Evolutionary conservation across 2,113 vertebrate genomes (phyloP), one percentile per base, ranked within the genome.

Genomic region (Phylloscopus trochiloides): DNA sequence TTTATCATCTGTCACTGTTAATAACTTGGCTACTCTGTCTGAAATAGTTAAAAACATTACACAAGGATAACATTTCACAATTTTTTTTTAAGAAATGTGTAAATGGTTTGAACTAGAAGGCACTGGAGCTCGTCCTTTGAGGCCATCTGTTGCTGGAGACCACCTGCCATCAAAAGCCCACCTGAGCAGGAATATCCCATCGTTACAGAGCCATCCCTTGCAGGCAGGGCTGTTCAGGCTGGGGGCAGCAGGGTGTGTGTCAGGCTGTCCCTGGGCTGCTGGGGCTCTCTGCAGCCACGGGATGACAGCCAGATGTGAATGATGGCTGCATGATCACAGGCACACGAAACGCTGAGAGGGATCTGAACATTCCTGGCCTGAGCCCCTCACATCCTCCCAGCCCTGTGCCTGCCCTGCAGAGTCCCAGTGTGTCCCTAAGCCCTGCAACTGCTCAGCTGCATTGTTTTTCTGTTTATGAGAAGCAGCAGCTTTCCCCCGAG

Each of bases 1-100:
- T 97, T 96, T 93, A 97, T 97, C 96, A 94, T 75, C 97, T 97
- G 97, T 97, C 97, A 95, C 66, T 68, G 89, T 38, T 92, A 96
- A 93, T 95, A 80, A 96, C 97, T 97, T 89, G 86, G 96, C 89
- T 81, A 61, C 93, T 95, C 95, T 65, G 90, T 91, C 92, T 92
- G 54, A 96, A 95, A 95, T 71, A 74, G 96, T 93, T 86, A 66
- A 96, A 94, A 96, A 94, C 88, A 81, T 81, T 87, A 95, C 93
- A 90, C 48, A 9, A 77, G 95, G 90, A 68, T 72, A 86, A 85
- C 90, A 82, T 94, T 96, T 92, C 63, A 73, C 31, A 5, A 36
- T 13, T 38, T 75, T 45, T 91, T 90, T 75, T 29, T 3, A 83
- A 92, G 89, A 94, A 91, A 82, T 15, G 66, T 36, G 82, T 78